These are phyloP conservation scores for Sinonovacula constricta DNA, from an alignment of 1,140 invertebrate species.

Conservation along the genomic window DNA sequence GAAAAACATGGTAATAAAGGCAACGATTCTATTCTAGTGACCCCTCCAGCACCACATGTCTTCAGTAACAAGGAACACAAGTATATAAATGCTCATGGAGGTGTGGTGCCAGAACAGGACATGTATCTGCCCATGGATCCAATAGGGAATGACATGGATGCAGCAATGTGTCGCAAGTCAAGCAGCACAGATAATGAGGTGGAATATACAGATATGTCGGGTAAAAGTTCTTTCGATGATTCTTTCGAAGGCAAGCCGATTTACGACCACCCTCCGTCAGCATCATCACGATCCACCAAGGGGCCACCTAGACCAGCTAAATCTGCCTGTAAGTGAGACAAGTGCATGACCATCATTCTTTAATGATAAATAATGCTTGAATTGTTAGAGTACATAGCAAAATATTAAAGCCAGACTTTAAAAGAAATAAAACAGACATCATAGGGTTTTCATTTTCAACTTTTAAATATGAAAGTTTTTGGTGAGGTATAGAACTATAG, in stretches of 20 bases:
- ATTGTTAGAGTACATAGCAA: no score
- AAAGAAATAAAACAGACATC: no score
- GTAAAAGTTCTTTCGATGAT: slow-evolving; percentile 35
- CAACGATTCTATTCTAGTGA: slow-evolving; percentile 27
- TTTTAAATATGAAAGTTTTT: no score
- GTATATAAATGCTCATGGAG: slow-evolving; percentile 30
- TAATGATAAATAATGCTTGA: no score
- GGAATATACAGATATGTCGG: slow-evolving; percentile 49
- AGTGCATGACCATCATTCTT: no score
- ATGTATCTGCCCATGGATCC: slow-evolving; percentile 43
- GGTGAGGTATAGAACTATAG: no score
- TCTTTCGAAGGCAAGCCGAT: slow-evolving; percentile 20
- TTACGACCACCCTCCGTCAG: slow-evolving; percentile 43
- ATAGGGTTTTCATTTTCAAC: no score
- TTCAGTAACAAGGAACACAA: slow-evolving; percentile 1
- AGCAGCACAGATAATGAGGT: slow-evolving; percentile 45
- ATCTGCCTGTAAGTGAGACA: no score
- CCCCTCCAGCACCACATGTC: slow-evolving; percentile 15
- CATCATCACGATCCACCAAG: slow-evolving; percentile 9
- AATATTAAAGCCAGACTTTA: no score
- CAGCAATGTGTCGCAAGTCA: slow-evolving; percentile 4
- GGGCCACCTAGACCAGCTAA: slow-evolving; percentile 35
- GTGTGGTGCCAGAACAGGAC: slow-evolving; percentile 5
- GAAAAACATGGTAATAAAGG: slow-evolving; percentile 20
- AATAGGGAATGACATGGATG: neutral